These are phyloP conservation scores for Nasua narica DNA, from an alignment of 2,797 vertebrate genomes.

Conservation along the genomic window DNA sequence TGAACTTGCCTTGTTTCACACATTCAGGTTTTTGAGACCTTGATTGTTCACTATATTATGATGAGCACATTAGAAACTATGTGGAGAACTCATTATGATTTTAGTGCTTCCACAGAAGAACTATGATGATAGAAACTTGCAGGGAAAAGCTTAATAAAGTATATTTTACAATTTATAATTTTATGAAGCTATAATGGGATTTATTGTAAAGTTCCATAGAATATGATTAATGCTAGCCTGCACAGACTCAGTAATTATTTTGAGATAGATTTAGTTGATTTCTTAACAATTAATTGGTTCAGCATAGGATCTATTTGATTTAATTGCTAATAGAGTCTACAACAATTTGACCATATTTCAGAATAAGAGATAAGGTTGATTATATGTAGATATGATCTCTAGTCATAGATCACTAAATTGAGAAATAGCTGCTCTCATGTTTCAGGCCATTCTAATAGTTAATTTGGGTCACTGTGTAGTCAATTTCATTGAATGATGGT, in stretches of 20 bases:
- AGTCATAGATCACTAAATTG: background rate
- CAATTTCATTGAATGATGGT: background rate
- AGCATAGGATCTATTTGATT: conserved; percentile 40
- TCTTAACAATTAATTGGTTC: conserved; percentile 50
- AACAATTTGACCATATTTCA: conserved; percentile 28
- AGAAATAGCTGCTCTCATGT: background rate
- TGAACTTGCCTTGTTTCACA: conserved; percentile 20
- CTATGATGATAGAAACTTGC: conserved; percentile 45
- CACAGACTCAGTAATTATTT: conserved; percentile 61
- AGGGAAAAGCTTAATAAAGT: conserved; percentile 57
- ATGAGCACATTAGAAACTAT: conserved; percentile 41
- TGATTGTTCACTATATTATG: conserved; percentile 53
- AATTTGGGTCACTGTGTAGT: background rate
- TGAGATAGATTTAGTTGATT: conserved; percentile 55
- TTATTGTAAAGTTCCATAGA: conserved; percentile 44
- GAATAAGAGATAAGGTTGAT: conserved; percentile 30
- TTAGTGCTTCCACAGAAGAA: conserved; percentile 58
- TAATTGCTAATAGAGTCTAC: conserved; percentile 33
- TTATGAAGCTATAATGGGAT: conserved; percentile 52
- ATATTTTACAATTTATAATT: conserved; percentile 57
- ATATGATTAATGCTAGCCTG: conserved; percentile 50
- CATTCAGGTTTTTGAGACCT: conserved; percentile 37
- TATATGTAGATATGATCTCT: background rate
- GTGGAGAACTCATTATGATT: conserved; percentile 44
- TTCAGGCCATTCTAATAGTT: background rate